These are phyloP conservation scores for Oreochromis tanganicae DNA, from an alignment of 2,113 vertebrate genomes.

Conservation along the genomic window DNA sequence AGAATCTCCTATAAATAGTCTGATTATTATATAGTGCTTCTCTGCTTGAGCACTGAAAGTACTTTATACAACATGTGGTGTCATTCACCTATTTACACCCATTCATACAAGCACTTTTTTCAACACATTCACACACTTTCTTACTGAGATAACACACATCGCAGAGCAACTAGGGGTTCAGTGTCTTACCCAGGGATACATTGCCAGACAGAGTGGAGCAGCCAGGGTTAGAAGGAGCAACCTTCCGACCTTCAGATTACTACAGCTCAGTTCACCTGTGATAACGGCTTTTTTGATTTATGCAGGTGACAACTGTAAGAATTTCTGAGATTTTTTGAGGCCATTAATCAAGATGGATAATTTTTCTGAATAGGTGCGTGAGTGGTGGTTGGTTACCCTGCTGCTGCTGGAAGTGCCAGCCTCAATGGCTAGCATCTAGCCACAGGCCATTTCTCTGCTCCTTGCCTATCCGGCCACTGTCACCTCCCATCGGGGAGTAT, in stretches of 20 bases:
- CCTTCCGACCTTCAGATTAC: not conserved
- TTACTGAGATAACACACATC: not conserved
- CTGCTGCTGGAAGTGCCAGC: not conserved
- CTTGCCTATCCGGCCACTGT: constrained; percentile 37
- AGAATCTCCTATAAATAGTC: not conserved
- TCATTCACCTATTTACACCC: not conserved
- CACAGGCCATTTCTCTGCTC: constrained; percentile 9
- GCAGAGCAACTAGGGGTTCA: not conserved
- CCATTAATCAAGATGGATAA: not conserved
- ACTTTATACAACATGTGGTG: not conserved
- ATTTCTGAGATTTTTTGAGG: not conserved
- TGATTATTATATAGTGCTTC: not conserved
- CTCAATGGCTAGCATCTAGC: not conserved
- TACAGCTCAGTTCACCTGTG: not conserved
- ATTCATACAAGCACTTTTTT: not conserved
- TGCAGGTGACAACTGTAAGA: not conserved
- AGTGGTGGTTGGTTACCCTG: not conserved
- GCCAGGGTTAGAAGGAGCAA: not conserved
- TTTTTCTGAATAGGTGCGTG: not conserved
- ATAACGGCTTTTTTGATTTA: not conserved
- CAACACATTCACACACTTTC: not conserved
- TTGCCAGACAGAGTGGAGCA: not conserved
- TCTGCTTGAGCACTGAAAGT: not conserved
- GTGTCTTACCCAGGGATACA: not conserved
- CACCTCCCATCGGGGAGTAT: constrained; percentile 58